Evolutionary conservation across 2,888 invertebrate genomes (phyloP).

Genomic region (Perizoma flavofasciatum): DNA sequence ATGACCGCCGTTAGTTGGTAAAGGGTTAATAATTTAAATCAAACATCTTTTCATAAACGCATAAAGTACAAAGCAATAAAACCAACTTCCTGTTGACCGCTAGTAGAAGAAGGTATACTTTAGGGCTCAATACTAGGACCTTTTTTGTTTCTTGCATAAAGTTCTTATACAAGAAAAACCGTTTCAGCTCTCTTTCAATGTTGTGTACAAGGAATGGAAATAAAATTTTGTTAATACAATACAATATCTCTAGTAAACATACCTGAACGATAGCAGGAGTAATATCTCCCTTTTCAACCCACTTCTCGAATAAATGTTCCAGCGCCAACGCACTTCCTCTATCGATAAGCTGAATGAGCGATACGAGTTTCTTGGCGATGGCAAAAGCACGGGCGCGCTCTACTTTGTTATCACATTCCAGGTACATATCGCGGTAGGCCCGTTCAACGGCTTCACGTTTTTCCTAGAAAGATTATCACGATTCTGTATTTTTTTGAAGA

Average conservation of each 20-base stretch:
- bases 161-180: background rate
- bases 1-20: no score
- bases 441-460: slow-evolving; percentile 89
- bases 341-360: slow-evolving; percentile 61
- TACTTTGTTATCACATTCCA: slow-evolving; percentile 77
- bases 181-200: background rate
- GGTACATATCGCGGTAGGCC: slow-evolving; percentile 90
- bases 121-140: background rate
- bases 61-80: no score
- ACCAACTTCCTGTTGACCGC: no score
- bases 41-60: no score
- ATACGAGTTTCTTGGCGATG: slow-evolving; percentile 60
- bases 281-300: slow-evolving; percentile 73
- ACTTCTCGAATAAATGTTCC: slow-evolving; percentile 68
- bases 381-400: slow-evolving; percentile 75
- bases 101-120: background rate
- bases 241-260: no score
- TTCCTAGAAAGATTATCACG: slow-evolving; percentile 57
- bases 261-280: slow-evolving; percentile 76
- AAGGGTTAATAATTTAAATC: no score
- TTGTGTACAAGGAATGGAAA: no score
- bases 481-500: background rate
- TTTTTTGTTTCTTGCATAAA: background rate
- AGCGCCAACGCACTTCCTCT: slow-evolving; percentile 73
- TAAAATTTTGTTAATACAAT: no score